Percentiles rank a stretch among this genome's conserved stretches.
phyloP scores from a whole-genome alignment of 1,140 invertebrate genomes.

The Phymorhynchus buccinoides region DNA sequence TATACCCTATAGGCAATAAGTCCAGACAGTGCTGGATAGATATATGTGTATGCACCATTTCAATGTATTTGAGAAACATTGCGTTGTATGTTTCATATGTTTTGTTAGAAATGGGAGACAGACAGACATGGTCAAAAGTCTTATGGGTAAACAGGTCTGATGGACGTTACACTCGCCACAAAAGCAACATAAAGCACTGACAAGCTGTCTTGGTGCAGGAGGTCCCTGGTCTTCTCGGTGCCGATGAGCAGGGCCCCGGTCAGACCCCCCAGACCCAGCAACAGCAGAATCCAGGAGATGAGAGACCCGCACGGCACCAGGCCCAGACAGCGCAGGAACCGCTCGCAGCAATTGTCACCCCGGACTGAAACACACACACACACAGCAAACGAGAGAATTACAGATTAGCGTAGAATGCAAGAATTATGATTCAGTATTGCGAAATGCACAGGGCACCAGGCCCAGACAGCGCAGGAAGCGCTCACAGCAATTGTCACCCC shows the following conservation, averaged over 20 bases:
- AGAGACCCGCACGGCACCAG: constrained; percentile 66
- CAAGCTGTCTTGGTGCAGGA: constrained; percentile 57
- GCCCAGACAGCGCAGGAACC: constrained; percentile 62
- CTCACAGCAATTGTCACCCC: constrained; percentile 64
- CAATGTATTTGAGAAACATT: too few species aligned
- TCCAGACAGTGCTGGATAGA: too few species aligned
- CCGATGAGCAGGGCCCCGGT: constrained; percentile 63
- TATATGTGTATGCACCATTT: too few species aligned
- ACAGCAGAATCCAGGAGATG: constrained; percentile 65
- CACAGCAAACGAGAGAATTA: neutral
- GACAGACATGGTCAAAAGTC: too few species aligned
- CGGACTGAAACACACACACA: constrained; percentile 33
- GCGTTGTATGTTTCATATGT: too few species aligned
- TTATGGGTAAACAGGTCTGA: too few species aligned
- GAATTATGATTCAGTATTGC: too few species aligned
- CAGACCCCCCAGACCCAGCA: constrained; percentile 64
- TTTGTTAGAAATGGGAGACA: too few species aligned
- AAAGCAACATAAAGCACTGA: constrained; percentile 43
- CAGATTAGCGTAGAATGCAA: too few species aligned
- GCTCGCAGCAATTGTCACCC: constrained; percentile 63
- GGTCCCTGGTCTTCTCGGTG: constrained; percentile 58
- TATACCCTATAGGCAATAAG: too few species aligned
- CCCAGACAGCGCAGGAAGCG: constrained; percentile 62
- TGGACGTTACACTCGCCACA: too few species aligned
- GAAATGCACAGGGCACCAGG: constrained; percentile 64